phyloP scores from a whole-genome alignment of 2,113 vertebrate species.

The Xyrauchen texanus region DNA sequence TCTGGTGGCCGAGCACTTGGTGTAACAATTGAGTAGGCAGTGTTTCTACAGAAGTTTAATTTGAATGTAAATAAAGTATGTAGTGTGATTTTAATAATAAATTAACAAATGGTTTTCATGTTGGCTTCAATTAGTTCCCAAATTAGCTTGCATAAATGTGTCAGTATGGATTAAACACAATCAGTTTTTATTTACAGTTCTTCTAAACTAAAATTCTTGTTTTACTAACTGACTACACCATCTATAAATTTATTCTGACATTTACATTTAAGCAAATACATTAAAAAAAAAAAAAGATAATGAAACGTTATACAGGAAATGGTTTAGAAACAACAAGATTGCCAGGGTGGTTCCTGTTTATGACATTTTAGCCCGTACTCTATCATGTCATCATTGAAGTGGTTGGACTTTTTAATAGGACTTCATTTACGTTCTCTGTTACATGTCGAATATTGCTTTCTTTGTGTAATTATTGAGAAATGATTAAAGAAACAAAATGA shows the following conservation, averaged over 20 bases:
- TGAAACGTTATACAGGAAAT: conserved; percentile 53
- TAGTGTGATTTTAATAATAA: not conserved
- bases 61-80: not conserved
- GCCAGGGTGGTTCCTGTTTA: conserved; percentile 51
- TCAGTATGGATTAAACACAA: not conserved
- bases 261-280: conserved; percentile 1
- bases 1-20: not conserved
- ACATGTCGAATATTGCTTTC: not conserved
- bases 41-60: not conserved
- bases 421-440: not conserved
- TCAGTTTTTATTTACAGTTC: not conserved
- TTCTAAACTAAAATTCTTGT: not conserved
- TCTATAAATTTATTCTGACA: not conserved
- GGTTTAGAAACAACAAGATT: conserved; percentile 52
- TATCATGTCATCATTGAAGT: not conserved
- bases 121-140: not conserved
- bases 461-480: not conserved
- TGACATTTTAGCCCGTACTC: conserved; percentile 22
- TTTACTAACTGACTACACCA: not conserved
- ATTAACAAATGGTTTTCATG: not conserved
- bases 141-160: no score
- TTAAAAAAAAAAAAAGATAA: not conserved
- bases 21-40: not conserved
- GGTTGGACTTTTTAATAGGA: not conserved
- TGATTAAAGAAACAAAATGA: not conserved